These are phyloP conservation scores for honey bee (Apis mellifera) DNA, from an alignment of 1,140 invertebrate genomes.

Conservation along the genomic window Amel_HAv3.1 CM009933.2:5795001-5795500, in stretches of 20 bases:
- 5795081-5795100: neutral
- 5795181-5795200: neutral
- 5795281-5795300: neutral
- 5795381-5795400: neutral
- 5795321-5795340: neutral
- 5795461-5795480: neutral
- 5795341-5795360: rapidly evolving
- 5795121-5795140: neutral
- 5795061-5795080: neutral
- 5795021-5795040: no score
- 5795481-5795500: neutral
- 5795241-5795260: neutral
- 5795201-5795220: neutral
- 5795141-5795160: neutral
- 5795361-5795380: neutral
- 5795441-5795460: neutral
- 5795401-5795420: conserved; percentile 17
- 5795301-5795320: neutral
- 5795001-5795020: no score
- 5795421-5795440: neutral
- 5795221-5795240: neutral
- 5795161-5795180: neutral
- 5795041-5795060: no score
- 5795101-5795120: conserved; percentile 14
- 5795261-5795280: neutral